Base-by-base conservation (phyloP, 2,888 invertebrate species). In the Leptinotarsa rubiginosa region DNA sequence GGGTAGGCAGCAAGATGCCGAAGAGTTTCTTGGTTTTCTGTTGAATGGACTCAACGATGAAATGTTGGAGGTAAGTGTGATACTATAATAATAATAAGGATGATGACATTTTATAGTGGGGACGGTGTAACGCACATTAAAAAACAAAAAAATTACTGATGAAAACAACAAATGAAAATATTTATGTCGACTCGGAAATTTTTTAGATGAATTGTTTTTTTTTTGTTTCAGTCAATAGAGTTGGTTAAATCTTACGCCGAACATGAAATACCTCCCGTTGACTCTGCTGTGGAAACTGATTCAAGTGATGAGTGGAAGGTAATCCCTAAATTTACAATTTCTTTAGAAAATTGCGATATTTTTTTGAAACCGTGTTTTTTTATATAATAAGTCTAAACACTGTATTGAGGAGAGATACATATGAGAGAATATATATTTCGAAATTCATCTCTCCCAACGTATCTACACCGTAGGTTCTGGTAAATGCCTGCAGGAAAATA, bases 11-110 rank as follows among this genome's bases (percentile, higher is more conserved):
- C 98, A 98, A 86, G 98, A 99, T 88, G 98, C 98, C 0, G 98
- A 99, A 87, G 98, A 99, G 87, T 98, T 98, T 88, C 91, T 98
- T 2, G 95, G 97, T 10, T 96, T 95, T 86, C 90, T 98, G 77
- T 91, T 99, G 31, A 98, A 98, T 88, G 96, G 96, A 41, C 91
- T 98, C 72, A 97, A 98, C 85, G 98, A 98, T 87, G 98, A 99
- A 89, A 97, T 98, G 97, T 91, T 96, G 3, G 96, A 97, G 90
- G 95, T 96, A 83, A 85, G 87, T 25, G 1, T 22, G 4, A 20
- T 56, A 13, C 22, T 56, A 3, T 56, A 3, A 12, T 4, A 25
- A 13, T 56, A 5, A 1, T 3, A 31, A 2, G 22, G 10, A 18
- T 3, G 12, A 20, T 18, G 22, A 15, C 4, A 56, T 56, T 41